A percentile compares a stretch with the other conserved stretches of the same genome.
Evolutionary conservation across 2,888 invertebrate genomes (phyloP).

Genomic region (Yponomeuta sedellus): DNA sequence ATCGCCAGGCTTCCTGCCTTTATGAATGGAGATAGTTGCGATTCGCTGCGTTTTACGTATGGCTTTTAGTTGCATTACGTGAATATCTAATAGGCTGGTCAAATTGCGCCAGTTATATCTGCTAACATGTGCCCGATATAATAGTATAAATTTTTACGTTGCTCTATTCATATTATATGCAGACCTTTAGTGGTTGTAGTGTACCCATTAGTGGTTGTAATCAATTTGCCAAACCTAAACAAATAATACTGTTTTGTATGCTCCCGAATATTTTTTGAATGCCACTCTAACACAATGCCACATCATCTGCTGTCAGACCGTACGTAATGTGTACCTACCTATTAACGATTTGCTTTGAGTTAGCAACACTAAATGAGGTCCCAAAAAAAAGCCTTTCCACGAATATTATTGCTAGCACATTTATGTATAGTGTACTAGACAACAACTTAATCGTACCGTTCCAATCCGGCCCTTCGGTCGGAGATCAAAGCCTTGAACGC

Average conservation of each 20-base stretch:
- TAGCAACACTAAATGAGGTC: neutral
- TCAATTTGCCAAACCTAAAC: no score
- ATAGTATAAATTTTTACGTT: neutral
- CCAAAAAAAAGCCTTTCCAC: neutral
- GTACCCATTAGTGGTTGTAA: no score
- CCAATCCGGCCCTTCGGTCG: neutral
- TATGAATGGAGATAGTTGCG: slow-evolving; percentile 40
- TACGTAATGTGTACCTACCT: no score
- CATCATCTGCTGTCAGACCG: no score
- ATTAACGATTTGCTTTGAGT: neutral
- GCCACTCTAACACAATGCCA: no score
- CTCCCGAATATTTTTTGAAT: no score
- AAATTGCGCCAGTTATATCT: neutral
- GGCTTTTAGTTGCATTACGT: neutral
- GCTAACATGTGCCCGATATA: neutral
- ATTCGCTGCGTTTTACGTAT: neutral
- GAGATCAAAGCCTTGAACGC: neutral
- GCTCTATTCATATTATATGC: no score
- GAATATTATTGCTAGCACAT: neutral
- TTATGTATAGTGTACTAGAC: neutral
- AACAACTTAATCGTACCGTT: neutral
- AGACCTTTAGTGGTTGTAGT: no score
- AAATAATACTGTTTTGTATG: no score
- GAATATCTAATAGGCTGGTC: neutral
- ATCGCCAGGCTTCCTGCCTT: slow-evolving; percentile 58